These are phyloP conservation scores for Ficedula albicollis DNA, from an alignment of 2,797 vertebrate genomes.

Conservation along the genomic window DNA sequence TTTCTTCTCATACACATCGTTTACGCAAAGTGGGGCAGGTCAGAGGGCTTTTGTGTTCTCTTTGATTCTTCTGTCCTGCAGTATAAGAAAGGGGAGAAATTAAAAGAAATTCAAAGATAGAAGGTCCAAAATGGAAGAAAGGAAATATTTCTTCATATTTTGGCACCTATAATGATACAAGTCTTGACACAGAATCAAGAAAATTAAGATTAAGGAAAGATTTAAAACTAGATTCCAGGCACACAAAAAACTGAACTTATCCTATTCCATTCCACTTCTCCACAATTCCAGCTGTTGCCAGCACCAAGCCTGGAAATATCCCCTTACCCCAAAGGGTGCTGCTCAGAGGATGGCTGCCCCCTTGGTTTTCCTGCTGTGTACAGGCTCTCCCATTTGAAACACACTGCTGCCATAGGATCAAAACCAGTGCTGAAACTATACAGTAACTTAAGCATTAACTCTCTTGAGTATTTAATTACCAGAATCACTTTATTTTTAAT, in stretches of 20 bases:
- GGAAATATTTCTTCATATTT: background rate
- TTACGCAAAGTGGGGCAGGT: background rate
- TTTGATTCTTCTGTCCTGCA: background rate
- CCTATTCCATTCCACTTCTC: background rate
- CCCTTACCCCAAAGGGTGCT: background rate
- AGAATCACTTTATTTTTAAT: background rate
- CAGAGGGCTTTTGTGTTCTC: background rate
- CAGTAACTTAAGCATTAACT: background rate
- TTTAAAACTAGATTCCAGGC: background rate
- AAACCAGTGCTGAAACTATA: background rate
- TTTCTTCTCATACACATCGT: background rate
- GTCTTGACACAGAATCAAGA: background rate
- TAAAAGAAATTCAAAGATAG: background rate
- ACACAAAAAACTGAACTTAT: background rate
- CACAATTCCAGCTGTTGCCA: background rate
- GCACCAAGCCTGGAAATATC: background rate
- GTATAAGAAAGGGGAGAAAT: background rate
- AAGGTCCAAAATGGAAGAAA: background rate
- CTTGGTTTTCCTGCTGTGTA: background rate
- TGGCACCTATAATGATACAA: fast-evolving
- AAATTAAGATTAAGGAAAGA: background rate
- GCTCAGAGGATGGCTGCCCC: background rate
- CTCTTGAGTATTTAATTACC: background rate
- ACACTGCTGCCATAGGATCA: background rate
- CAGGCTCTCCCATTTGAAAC: background rate